Conservation (phyloP, 2,797 vertebrate species). For the Chromobotia macracanthus region DNA sequence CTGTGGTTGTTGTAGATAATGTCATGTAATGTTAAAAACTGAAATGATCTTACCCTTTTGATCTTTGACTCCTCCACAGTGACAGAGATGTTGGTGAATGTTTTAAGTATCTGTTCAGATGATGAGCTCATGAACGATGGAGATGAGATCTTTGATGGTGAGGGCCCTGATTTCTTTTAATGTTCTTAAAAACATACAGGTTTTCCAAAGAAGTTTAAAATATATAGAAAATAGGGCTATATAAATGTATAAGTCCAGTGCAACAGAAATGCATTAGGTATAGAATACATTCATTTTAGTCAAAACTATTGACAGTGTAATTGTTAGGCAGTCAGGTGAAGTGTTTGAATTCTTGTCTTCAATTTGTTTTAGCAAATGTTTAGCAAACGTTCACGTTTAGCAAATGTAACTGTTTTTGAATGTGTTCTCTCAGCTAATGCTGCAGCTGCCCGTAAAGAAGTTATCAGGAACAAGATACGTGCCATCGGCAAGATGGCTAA, state of each 20-base stretch:
- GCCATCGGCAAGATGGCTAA: constrained; percentile 86
- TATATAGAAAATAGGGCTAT: no score
- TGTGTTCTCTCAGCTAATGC: constrained; percentile 72
- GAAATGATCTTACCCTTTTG: constrained; percentile 9
- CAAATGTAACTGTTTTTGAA: not conserved
- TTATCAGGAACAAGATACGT: constrained; percentile 85
- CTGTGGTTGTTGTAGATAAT: not conserved
- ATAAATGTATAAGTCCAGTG: not conserved
- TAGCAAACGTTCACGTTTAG: no score
- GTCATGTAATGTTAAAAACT: not conserved
- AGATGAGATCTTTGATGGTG: constrained; percentile 93
- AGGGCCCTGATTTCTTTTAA: constrained; percentile 56
- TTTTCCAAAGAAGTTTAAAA: no score
- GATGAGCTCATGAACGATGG: constrained; percentile 94
- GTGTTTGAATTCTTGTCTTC: no score
- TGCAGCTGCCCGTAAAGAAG: constrained; percentile 83
- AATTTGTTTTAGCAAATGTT: no score
- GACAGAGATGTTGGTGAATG: constrained; percentile 98
- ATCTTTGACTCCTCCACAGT: constrained; percentile 73
- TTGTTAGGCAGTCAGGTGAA: no score
- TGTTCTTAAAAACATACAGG: not conserved
- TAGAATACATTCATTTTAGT: not conserved
- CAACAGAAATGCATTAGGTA: not conserved
- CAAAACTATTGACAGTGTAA: not conserved
- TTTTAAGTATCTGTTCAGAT: constrained; percentile 97